A percentile compares a stretch with the other conserved stretches of the same genome.
These are phyloP conservation scores for Atta cephalotes DNA, from an alignment of 1,140 invertebrate genomes.

Conservation along the genomic window DNA sequence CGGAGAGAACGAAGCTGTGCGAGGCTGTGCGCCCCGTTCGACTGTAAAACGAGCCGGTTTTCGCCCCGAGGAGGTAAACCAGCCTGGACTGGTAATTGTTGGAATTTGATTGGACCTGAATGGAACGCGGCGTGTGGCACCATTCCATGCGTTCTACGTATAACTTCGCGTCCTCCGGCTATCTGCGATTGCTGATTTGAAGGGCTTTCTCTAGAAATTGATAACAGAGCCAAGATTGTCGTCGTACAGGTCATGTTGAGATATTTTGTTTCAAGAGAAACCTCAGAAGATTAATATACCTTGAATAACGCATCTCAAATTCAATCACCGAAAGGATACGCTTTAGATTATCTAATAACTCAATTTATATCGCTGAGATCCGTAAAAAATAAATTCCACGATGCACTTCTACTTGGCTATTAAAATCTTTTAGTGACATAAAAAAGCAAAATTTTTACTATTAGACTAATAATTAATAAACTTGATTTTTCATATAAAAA, in stretches of 20 bases:
- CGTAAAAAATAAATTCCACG: background rate
- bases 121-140: background rate
- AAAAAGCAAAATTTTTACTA: background rate
- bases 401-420: background rate
- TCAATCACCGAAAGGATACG: slow-evolving; percentile 19
- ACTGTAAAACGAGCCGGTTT: slow-evolving; percentile 79
- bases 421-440: background rate
- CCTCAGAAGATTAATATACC: background rate
- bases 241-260: background rate
- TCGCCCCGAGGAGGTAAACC: slow-evolving; percentile 79
- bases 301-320: background rate
- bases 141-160: background rate
- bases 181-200: slow-evolving; percentile 63
- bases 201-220: slow-evolving; percentile 63
- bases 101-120: slow-evolving; percentile 63
- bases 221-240: slow-evolving; percentile 42
- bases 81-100: slow-evolving; percentile 82
- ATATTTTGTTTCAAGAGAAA: slow-evolving; percentile 33
- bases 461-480: background rate
- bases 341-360: background rate
- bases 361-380: background rate
- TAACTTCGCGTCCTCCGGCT: slow-evolving; percentile 48
- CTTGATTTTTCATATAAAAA: background rate
- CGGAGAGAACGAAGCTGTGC: background rate
- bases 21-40: slow-evolving; percentile 38